Conservation (phyloP, 2,113 vertebrate species). For the Limanda limanda region DNA sequence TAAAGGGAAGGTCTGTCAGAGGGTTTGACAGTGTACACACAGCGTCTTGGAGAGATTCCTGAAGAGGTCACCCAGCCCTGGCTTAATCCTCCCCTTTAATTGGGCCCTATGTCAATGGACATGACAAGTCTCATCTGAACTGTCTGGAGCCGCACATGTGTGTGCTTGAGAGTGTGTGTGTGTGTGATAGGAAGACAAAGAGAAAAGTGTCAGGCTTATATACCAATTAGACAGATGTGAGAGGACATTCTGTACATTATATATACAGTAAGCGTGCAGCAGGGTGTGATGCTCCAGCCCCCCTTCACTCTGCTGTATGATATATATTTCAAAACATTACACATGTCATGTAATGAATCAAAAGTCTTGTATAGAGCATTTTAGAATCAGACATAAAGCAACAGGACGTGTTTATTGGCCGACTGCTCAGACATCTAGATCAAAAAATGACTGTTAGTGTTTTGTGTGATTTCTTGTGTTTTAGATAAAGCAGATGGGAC, state of each 20-base stretch:
- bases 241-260: constrained; percentile 22
- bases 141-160: constrained; percentile 59
- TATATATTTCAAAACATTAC: constrained; percentile 5
- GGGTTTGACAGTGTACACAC: constrained; percentile 82
- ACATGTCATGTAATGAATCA: constrained; percentile 31
- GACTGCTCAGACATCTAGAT: constrained; percentile 63
- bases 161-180: constrained; percentile 18
- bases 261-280: constrained; percentile 32
- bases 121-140: constrained; percentile 84
- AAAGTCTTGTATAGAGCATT: constrained; percentile 1
- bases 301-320: background rate
- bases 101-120: constrained; percentile 81
- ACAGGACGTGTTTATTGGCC: constrained; percentile 78
- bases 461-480: constrained; percentile 71
- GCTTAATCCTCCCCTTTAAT: constrained; percentile 87
- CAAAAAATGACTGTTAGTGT: constrained; percentile 68
- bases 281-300: background rate
- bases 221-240: constrained; percentile 3
- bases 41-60: constrained; percentile 81
- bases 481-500: constrained; percentile 67
- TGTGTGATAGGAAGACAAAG: constrained; percentile 9
- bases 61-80: constrained; percentile 84
- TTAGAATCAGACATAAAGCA: constrained; percentile 4
- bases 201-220: constrained; percentile 28
- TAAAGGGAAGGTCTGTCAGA: constrained; percentile 78